Conservation (phyloP, 2,797 vertebrate genomes). For the Gastrophryne carolinensis region DNA sequence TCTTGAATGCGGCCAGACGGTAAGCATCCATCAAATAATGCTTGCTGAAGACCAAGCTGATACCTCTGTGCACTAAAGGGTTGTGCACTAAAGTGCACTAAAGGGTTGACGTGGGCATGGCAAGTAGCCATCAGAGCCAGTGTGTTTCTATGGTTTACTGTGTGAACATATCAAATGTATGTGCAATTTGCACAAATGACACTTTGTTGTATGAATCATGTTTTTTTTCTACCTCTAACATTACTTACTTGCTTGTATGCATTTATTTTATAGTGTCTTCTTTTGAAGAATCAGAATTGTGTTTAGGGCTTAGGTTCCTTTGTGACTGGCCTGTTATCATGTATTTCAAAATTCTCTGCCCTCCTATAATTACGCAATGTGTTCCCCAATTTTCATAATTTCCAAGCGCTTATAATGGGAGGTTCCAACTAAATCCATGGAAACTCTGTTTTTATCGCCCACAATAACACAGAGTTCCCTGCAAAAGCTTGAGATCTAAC, state of each 20-base stretch:
- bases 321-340: background rate
- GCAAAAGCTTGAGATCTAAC: too few relatives aligned
- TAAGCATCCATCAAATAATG: conserved; percentile 79
- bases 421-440: too few relatives aligned
- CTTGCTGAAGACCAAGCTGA: conserved; percentile 70
- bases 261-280: background rate
- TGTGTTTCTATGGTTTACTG: conserved; percentile 68
- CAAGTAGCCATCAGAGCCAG: conserved; percentile 68
- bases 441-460: too few relatives aligned
- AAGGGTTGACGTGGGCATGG: conserved; percentile 46
- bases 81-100: too few relatives aligned
- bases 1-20: conserved; percentile 80
- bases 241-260: background rate
- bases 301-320: background rate
- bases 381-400: too few relatives aligned
- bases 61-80: conserved; percentile 66
- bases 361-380: too few relatives aligned
- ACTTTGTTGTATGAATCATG: conserved; percentile 46
- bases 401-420: too few relatives aligned
- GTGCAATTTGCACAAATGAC: conserved; percentile 62
- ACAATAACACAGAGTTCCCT: too few relatives aligned
- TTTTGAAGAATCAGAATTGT: background rate
- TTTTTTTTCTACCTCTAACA: background rate
- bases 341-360: too few relatives aligned
- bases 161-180: conserved; percentile 65